Evolutionary conservation across 2,113 vertebrate species (phyloP).

Genomic region (Neotragus moschatus): DNA sequence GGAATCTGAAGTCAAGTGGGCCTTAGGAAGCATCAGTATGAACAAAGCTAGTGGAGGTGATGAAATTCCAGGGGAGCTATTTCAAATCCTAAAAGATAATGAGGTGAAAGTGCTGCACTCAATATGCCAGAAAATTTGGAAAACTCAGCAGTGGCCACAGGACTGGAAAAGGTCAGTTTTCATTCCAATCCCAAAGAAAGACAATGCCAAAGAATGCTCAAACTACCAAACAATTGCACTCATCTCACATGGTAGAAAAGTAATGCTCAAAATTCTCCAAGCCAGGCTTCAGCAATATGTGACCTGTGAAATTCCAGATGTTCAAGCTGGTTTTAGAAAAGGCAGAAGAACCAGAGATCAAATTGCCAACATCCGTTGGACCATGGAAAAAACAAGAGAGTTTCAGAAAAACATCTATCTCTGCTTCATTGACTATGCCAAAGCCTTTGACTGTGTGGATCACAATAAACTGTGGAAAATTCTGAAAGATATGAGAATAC

Average conservation of each 20-base stretch:
- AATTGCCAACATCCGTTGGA: background rate
- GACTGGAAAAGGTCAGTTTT: background rate
- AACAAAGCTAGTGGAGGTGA: background rate
- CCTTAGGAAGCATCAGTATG: background rate
- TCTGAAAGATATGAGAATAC: background rate
- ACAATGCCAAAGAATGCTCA: background rate
- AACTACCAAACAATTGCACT: background rate
- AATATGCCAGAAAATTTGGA: background rate
- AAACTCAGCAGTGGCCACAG: background rate
- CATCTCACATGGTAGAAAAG: background rate
- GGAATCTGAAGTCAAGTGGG: background rate
- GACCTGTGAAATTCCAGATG: fast-evolving
- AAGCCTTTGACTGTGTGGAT: background rate
- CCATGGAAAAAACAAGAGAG: background rate
- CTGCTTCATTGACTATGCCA: background rate
- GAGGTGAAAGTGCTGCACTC: background rate
- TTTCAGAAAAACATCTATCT: background rate
- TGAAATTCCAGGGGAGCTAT: background rate
- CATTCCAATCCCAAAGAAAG: background rate
- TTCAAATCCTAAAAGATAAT: background rate
- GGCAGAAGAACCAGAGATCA: background rate
- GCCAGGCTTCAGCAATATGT: background rate
- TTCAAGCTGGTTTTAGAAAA: background rate
- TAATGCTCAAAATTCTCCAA: background rate
- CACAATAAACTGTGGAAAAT: background rate